Percentiles rank a stretch among this genome's conserved stretches.
These are phyloP conservation scores for Metopia argyrocephala DNA, from an alignment of 2,888 invertebrate species.

Conservation along the genomic window DNA sequence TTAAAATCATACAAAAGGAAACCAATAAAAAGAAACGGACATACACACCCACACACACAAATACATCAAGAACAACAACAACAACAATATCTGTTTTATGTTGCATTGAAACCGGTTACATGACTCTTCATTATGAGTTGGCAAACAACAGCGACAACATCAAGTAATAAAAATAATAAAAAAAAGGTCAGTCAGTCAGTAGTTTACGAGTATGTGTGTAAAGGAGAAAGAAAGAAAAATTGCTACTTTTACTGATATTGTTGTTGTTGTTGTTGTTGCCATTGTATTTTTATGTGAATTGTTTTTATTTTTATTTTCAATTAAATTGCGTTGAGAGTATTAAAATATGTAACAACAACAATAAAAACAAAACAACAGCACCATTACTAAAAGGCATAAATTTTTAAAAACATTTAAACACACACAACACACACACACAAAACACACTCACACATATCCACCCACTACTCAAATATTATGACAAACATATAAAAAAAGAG, in stretches of 20 bases:
- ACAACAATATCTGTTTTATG: slow-evolving; percentile 53
- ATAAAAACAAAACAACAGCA: slow-evolving; percentile 3
- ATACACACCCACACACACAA: not conserved
- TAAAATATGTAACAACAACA: not conserved
- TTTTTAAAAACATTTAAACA: not conserved
- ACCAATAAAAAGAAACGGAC: not conserved
- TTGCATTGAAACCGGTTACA: slow-evolving; percentile 3
- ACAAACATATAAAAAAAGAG: slow-evolving; percentile 1
- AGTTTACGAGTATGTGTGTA: not conserved
- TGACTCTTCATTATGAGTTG: slow-evolving; percentile 36
- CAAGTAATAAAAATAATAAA: slow-evolving; percentile 51
- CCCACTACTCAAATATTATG: not conserved
- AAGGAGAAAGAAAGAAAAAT: slow-evolving; percentile 37
- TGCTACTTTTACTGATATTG: slow-evolving; percentile 32
- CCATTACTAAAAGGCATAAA: slow-evolving; percentile 39
- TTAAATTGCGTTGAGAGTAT: slow-evolving; percentile 58
- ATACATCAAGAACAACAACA: not conserved
- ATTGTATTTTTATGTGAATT: slow-evolving; percentile 53
- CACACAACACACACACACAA: slow-evolving; percentile 13
- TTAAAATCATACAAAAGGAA: slow-evolving; percentile 25
- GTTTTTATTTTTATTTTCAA: slow-evolving; percentile 64
- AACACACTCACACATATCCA: not conserved
- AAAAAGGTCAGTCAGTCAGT: slow-evolving; percentile 48
- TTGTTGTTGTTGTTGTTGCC: slow-evolving; percentile 10
- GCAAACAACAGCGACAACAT: slow-evolving; percentile 34